These are phyloP conservation scores for Rousettus leschenaultii DNA, from an alignment of 2,113 vertebrate genomes.

Conservation along the genomic window DNA sequence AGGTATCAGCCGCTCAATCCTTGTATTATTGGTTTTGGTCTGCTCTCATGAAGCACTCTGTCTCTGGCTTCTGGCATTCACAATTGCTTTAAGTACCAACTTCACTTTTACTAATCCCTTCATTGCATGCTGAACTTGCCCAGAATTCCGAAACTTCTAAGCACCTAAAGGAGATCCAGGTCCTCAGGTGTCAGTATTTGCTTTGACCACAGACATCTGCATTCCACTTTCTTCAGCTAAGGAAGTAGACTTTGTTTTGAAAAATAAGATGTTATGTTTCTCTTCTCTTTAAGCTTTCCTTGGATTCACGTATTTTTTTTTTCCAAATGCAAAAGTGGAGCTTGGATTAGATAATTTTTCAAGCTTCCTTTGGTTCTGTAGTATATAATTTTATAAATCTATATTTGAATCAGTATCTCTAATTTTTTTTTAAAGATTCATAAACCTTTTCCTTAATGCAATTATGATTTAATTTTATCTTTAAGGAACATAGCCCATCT, in stretches of 20 bases:
- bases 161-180: neutral
- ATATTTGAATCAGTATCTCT: neutral
- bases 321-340: neutral
- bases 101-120: neutral
- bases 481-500: neutral
- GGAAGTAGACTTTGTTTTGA: neutral
- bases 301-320: neutral
- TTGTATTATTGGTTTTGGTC: neutral
- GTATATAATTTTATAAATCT: neutral
- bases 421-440: neutral
- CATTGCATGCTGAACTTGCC: neutral
- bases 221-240: neutral
- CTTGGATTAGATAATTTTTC: neutral
- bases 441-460: neutral
- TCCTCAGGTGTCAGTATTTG: neutral
- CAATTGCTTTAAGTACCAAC: neutral
- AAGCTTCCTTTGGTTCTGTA: neutral
- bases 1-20: neutral
- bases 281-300: neutral
- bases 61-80: neutral
- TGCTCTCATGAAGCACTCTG: neutral
- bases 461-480: neutral
- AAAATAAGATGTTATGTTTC: neutral
- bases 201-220: neutral
- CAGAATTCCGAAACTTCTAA: neutral